These are phyloP conservation scores for Venturia canescens DNA, from an alignment of 1,140 invertebrate species.

Conservation along the genomic window DNA sequence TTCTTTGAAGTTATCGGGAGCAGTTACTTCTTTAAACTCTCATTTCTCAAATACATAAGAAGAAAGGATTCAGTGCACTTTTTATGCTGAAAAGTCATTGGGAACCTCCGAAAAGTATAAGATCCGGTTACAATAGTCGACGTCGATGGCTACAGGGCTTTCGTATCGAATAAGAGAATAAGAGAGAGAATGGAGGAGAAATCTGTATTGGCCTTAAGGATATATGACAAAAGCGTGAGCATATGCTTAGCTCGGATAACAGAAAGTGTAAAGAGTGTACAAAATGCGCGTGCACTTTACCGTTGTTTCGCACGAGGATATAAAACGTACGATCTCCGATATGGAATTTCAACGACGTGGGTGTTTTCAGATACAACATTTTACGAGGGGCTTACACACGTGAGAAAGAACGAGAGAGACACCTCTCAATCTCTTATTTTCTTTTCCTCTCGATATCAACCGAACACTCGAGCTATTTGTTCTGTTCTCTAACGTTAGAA, in stretches of 20 bases:
- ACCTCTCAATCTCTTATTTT: constrained; percentile 13
- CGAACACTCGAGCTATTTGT: constrained; percentile 21
- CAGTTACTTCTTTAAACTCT: too few species aligned
- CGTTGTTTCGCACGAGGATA: constrained; percentile 37
- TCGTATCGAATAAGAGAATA: constrained; percentile 2
- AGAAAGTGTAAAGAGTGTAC: constrained; percentile 26
- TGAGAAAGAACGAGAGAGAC: neutral
- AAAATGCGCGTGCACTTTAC: constrained; percentile 18
- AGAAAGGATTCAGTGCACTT: too few species aligned
- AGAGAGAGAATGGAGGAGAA: constrained; percentile 26
- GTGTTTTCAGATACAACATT: constrained; percentile 36
- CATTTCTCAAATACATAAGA: too few species aligned
- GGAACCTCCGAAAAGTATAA: too few species aligned
- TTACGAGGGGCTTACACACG: constrained; percentile 31
- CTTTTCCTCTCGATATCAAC: constrained; percentile 36
- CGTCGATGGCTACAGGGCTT: neutral
- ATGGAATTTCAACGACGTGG: constrained; percentile 44
- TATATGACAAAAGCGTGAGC: constrained; percentile 31
- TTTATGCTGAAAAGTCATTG: too few species aligned
- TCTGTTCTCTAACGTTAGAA: constrained; percentile 17
- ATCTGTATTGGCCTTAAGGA: constrained; percentile 20
- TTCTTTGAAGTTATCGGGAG: neutral
- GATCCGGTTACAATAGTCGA: neutral
- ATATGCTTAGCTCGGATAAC: constrained; percentile 7
- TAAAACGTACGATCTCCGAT: constrained; percentile 38